Base-by-base conservation (phyloP, 2,113 vertebrate species). In the Pogona vitticeps region DNA sequence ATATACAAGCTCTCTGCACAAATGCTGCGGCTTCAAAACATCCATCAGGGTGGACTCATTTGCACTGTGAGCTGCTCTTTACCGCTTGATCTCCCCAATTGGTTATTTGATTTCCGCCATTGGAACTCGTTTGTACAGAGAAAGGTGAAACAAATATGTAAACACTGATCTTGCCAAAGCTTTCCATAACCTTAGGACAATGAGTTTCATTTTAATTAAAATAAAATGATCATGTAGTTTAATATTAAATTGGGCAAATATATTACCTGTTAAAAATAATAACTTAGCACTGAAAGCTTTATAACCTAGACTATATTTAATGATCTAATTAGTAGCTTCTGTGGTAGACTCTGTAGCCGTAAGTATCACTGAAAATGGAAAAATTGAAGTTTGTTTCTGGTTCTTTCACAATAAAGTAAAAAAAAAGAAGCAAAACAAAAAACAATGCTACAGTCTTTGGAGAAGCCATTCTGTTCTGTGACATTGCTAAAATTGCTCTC, bases 291-390 rank as follows among this genome's bases (percentile, higher is more conserved):
- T 95, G 94, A 93, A 94, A 88, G 90, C 91, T 59, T 86, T 94
- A 92, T 94, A 90, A 92, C 94, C 93, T 94, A 92, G 92, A 90
- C 90, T 94, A 86, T 93, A 85, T 94, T 95, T 95, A 96, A 95
- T 95, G 92, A 94, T 94, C 90, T 94, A 91, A 95, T 95, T 94
- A 94, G 88, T 86, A 88, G 90, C 86, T 86, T 91, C 91, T 65
- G 82, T 78, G 56, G 33, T 85, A 88, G 63, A 73, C 83, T 26
- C 0, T 75, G 77, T 82, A 86, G 85, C 88, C 38, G n/a, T 63
- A 42, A 87, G 3, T 87, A 88, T 91, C 80, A 90, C 88, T 84
- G 82, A 92, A 91, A 90, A 86, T 56, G 38, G 86, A 88, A 89
- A 80, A 88, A 72, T 9, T 76, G 72, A 28, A 58, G 46, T 85